Conservation (phyloP, 2,797 vertebrate genomes). For the Pempheris klunzingeri region DNA sequence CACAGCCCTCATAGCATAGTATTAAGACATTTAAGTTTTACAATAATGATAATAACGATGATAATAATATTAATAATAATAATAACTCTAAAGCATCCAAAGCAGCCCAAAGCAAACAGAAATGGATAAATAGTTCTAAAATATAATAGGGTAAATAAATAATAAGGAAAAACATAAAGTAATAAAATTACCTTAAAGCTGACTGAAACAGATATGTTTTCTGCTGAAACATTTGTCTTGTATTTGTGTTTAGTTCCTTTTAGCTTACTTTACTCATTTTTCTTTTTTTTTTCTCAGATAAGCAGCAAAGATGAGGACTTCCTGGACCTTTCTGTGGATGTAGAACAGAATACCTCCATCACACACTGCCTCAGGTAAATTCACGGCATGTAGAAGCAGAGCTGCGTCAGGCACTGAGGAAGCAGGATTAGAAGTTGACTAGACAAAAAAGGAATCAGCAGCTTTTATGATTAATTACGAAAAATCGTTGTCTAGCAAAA, state of each 20-base stretch:
- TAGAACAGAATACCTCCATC: slow-evolving; percentile 98
- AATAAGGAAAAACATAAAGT: no score
- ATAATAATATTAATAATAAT: no score
- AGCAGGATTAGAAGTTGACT: background rate
- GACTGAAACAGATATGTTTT: no score
- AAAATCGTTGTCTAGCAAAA: background rate
- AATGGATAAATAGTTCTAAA: no score
- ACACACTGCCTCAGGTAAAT: slow-evolving; percentile 96
- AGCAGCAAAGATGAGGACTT: slow-evolving; percentile 99
- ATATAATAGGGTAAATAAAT: no score
- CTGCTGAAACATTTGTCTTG: slow-evolving; percentile 14
- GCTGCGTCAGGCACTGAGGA: background rate
- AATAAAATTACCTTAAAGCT: no score
- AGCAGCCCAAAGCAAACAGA: no score
- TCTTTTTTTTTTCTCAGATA: slow-evolving; percentile 84
- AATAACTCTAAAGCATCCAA: no score
- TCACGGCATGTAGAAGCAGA: background rate
- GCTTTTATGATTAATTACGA: background rate
- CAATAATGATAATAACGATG: no score
- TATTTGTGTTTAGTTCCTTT: slow-evolving; percentile 83
- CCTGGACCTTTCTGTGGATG: slow-evolving; percentile 98
- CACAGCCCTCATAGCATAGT: background rate
- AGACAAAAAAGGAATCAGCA: background rate
- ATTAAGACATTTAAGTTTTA: background rate
- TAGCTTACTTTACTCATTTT: background rate